These are phyloP conservation scores for Araneus ventricosus DNA, from an alignment of 1,140 invertebrate genomes.

Conservation along the genomic window DNA sequence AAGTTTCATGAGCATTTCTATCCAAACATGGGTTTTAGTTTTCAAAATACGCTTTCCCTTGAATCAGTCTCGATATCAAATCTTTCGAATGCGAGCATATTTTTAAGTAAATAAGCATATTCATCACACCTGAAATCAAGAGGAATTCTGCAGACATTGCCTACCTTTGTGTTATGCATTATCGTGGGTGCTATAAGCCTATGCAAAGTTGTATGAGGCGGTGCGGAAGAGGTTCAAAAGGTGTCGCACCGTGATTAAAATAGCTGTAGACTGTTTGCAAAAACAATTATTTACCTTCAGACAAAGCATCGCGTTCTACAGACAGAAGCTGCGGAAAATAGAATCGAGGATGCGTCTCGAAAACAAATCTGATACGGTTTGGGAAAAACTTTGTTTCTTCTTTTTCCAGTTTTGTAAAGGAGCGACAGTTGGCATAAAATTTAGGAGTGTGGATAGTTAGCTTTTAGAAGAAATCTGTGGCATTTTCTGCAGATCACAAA, in stretches of 20 bases:
- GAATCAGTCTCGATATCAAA: too few species aligned
- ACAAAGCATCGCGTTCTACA: constrained; percentile 33
- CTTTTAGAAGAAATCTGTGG: background rate
- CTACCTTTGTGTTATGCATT: background rate
- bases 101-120: too few species aligned
- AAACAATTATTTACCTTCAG: constrained; percentile 53
- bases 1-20: too few species aligned
- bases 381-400: background rate
- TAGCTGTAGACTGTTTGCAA: constrained; percentile 48
- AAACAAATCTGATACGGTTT: constrained; percentile 27
- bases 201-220: background rate
- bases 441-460: background rate
- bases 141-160: too few species aligned
- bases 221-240: background rate
- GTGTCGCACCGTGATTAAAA: constrained; percentile 35
- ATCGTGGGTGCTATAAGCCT: background rate
- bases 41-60: too few species aligned
- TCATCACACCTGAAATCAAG: too few species aligned
- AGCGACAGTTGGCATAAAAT: background rate
- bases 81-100: too few species aligned
- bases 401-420: background rate
- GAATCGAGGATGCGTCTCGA: constrained; percentile 30
- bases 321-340: constrained; percentile 37
- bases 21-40: too few species aligned
- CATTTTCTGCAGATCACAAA: too few species aligned